A percentile compares a stretch with the other conserved stretches of the same genome.
phyloP scores from a whole-genome alignment of 2,888 invertebrate species.

The Ochropleura plecta region DNA sequence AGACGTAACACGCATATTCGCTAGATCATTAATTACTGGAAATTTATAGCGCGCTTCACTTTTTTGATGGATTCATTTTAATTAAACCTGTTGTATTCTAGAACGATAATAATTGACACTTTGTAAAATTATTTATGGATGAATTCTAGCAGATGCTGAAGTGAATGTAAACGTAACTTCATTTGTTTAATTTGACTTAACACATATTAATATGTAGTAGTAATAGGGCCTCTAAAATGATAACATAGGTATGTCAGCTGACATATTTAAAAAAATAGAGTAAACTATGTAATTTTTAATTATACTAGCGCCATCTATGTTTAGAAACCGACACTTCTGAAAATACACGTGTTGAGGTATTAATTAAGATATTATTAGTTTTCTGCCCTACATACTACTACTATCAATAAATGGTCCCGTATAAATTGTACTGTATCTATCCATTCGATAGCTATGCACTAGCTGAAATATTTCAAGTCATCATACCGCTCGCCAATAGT shows the following conservation, averaged over 20 bases:
- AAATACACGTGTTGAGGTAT: neutral
- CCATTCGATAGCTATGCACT: neutral
- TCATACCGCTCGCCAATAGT: neutral
- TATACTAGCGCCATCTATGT: slow-evolving; percentile 36
- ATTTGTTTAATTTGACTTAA: neutral
- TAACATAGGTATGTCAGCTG: neutral
- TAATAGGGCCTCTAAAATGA: neutral
- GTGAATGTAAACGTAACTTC: neutral
- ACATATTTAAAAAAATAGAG: no score
- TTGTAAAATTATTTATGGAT: neutral
- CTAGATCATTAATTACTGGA: slow-evolving; percentile 21
- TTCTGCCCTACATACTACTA: no score
- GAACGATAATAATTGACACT: neutral
- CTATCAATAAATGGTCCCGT: neutral
- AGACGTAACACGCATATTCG: slow-evolving; percentile 41
- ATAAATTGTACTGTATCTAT: neutral
- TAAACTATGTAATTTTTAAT: neutral
- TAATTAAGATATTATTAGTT: neutral
- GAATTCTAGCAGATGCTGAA: neutral
- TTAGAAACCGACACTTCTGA: neutral
- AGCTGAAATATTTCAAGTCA: neutral
- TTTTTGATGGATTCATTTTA: neutral
- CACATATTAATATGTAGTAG: neutral
- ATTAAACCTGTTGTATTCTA: neutral
- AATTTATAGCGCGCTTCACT: slow-evolving; percentile 1